Conservation (phyloP, 2,888 invertebrate genomes). For the Eledone cirrhosa region DNA sequence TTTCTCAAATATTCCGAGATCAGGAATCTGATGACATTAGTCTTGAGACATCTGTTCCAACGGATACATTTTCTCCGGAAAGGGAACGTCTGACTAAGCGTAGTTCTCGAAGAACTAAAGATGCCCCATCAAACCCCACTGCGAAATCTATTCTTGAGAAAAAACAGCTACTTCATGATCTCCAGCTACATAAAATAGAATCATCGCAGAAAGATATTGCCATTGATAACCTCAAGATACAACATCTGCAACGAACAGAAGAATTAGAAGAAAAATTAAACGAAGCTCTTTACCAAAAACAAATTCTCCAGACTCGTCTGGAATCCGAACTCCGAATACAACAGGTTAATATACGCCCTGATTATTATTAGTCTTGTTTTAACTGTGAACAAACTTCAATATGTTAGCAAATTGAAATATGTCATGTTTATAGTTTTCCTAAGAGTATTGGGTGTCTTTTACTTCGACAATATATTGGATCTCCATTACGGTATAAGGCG, state of each 20-base stretch:
- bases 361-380: too few relatives aligned
- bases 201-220: constrained; percentile 64
- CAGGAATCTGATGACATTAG: constrained; percentile 62
- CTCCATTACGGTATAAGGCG: too few relatives aligned
- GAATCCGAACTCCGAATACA: constrained; percentile 64
- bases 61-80: constrained; percentile 65
- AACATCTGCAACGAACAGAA: constrained; percentile 61
- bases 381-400: too few relatives aligned
- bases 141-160: constrained; percentile 61
- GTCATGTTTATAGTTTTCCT: too few relatives aligned
- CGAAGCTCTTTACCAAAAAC: constrained; percentile 64
- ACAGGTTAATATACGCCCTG: constrained; percentile 40
- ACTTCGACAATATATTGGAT: too few relatives aligned
- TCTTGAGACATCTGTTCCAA: constrained; percentile 64
- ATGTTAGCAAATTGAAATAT: too few relatives aligned
- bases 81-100: constrained; percentile 44
- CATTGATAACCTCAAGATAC: constrained; percentile 65
- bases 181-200: constrained; percentile 66
- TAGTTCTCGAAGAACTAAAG: constrained; percentile 43
- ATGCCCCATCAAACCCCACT: constrained; percentile 49
- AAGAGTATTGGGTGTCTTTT: too few relatives aligned
- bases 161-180: constrained; percentile 65
- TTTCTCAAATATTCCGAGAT: constrained; percentile 59
- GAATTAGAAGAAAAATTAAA: constrained; percentile 66
- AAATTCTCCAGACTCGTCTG: constrained; percentile 61